Evolutionary conservation across 1,140 invertebrate genomes (phyloP).

Genomic region (Stegodyphus dumicola): DNA sequence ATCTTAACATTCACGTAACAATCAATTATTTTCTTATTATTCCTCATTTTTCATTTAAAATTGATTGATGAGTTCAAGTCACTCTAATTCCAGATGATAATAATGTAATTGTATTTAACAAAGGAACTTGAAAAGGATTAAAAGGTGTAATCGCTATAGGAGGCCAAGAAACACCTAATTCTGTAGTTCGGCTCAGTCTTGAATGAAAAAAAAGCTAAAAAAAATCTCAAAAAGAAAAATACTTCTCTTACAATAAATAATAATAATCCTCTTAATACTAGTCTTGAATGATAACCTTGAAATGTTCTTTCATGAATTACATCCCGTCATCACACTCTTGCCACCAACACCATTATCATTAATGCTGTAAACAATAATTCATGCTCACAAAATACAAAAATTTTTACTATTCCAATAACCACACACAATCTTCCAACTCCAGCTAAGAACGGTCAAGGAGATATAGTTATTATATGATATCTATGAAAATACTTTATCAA

Average conservation of each 20-base stretch:
- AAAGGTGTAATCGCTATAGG: conserved; percentile 73
- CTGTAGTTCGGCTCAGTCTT: conserved; percentile 73
- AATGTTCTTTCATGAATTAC: conserved; percentile 68
- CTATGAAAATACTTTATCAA: conserved; percentile 18
- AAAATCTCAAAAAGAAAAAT: conserved; percentile 75
- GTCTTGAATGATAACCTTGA: conserved; percentile 68
- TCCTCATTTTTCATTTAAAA: conserved; percentile 71
- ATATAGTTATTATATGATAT: conserved; percentile 64
- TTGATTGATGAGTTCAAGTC: conserved; percentile 72
- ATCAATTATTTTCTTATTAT: conserved; percentile 69
- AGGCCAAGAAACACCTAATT: conserved; percentile 74
- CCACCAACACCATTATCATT: conserved; percentile 69
- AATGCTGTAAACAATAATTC: conserved; percentile 69
- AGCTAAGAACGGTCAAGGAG: conserved; percentile 72
- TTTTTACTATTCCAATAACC: conserved; percentile 69
- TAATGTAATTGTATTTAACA: conserved; percentile 75
- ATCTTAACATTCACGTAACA: conserved; percentile 72
- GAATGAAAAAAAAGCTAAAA: conserved; percentile 78
- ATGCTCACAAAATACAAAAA: conserved; percentile 70
- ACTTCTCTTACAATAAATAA: conserved; percentile 76
- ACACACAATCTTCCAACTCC: conserved; percentile 69
- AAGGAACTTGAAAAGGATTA: conserved; percentile 74
- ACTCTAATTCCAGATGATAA: conserved; percentile 72
- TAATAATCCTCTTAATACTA: conserved; percentile 72
- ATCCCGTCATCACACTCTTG: conserved; percentile 75